Evolutionary conservation across 2,113 vertebrate species (phyloP), one percentile per base, ranked within the genome.

Genomic region (Petrocephalus zakoni): DNA sequence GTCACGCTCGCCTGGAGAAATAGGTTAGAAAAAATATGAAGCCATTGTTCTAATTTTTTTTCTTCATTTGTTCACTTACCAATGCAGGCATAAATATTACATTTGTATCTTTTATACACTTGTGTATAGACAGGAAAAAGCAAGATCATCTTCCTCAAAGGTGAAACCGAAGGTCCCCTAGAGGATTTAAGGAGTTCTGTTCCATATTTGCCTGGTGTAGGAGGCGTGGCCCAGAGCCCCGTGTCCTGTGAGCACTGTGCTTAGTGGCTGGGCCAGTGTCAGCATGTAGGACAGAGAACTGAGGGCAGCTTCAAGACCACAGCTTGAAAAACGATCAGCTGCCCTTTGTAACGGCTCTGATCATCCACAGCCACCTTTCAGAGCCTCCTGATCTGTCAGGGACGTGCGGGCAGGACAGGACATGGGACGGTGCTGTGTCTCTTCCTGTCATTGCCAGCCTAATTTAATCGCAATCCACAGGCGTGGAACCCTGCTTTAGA

Each of bases 381-480:
- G 84, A 89, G 84, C 88, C 21, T 88, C 47, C 58, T 5, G 85
- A 90, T 86, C 88, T 86, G 89, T 91, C 92, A 90, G 37, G 53
- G 53, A 51, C 13, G 42, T 29, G 75, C 53, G 17, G 89, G 88
- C 89, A 61, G 87, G 90, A 88, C 88, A 88, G 75, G 88, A 83
- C 68, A 61, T 78, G 82, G 88, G 15, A 82, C 90, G 72, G 88
- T 64, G 15, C 55, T 4, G 82, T 91, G 91, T 64, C 90, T 90
- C 92, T 90, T 89, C 64, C 90, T 72, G 89, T 93, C 92, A 86
- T 89, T 90, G 78, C 46, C 56, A 25, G 83, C 42, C 88, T 90
- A 90, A 92, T 92, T 89, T 92, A 92, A 93, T 92, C 91, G 91
- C 91, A 91, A 92, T 92, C 88, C 86, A 87, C 85, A 89, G 90